Conservation (phyloP, 2,888 invertebrate species). For the Pristionchus entomophagus region DNA sequence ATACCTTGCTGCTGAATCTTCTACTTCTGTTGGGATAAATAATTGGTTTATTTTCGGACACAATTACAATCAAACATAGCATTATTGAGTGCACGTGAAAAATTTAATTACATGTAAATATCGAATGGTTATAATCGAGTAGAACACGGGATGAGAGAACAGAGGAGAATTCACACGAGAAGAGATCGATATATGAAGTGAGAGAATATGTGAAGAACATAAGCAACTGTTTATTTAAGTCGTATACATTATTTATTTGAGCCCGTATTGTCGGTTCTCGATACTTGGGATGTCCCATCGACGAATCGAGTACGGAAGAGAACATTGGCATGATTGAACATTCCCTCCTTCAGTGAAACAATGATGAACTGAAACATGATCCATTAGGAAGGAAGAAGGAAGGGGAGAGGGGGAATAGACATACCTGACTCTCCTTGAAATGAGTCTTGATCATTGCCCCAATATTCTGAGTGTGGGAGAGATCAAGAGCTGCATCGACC, state of each 20-base stretch:
- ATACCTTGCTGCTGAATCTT: too few species aligned
- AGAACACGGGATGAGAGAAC: background rate
- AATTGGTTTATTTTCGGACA: too few species aligned
- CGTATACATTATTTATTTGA: background rate
- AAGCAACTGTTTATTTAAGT: background rate
- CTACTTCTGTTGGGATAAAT: too few species aligned
- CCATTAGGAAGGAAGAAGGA: background rate
- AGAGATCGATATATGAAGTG: background rate
- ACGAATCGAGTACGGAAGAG: conserved; percentile 93
- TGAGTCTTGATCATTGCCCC: conserved; percentile 93
- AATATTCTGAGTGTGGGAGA: conserved; percentile 98
- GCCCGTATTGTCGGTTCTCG: background rate
- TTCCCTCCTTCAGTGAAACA: conserved; percentile 97
- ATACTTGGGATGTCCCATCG: conserved; percentile 93
- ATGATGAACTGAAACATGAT: conserved; percentile 87
- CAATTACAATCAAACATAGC: background rate
- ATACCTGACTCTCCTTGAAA: conserved; percentile 89
- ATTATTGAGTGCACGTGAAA: background rate
- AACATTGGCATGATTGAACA: conserved; percentile 99
- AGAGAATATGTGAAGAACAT: background rate
- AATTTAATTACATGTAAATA: background rate
- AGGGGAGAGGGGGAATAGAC: background rate
- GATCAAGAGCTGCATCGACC: conserved; percentile 92
- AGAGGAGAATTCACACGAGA: conserved; percentile 2
- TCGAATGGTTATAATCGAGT: background rate